Evolutionary conservation across 2,888 invertebrate species (phyloP).

Genomic region (Galeopsomyia nigrocyanea): DNA sequence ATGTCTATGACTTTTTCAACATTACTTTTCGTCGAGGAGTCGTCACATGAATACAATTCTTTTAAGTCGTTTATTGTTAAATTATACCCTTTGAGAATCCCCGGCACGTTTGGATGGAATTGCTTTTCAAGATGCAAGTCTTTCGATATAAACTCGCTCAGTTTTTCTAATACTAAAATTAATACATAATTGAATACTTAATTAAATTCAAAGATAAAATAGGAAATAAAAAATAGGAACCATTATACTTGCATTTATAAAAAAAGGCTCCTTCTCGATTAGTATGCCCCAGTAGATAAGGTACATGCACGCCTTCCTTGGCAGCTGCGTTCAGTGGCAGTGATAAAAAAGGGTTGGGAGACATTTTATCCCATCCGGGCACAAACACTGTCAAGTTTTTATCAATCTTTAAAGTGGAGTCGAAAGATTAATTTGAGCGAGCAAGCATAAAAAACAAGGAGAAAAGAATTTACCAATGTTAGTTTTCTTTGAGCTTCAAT

Average conservation of each 20-base stretch:
- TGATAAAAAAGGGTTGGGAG: conserved; percentile 54
- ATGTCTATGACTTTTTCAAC: conserved; percentile 48
- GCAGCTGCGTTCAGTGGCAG: conserved; percentile 39
- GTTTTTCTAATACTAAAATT: neutral
- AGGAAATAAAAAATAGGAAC: no score
- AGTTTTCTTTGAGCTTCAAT: conserved; percentile 44
- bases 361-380: conserved; percentile 51
- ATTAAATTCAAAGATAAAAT: no score
- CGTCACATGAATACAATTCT: conserved; percentile 54
- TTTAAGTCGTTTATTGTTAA: conserved; percentile 51
- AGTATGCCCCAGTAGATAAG: conserved; percentile 56
- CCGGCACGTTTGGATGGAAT: conserved; percentile 39
- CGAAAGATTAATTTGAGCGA: neutral
- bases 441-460: neutral
- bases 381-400: conserved; percentile 46
- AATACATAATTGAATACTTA: neutral
- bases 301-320: conserved; percentile 52
- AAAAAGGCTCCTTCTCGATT: conserved; percentile 52
- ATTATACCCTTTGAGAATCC: conserved; percentile 27
- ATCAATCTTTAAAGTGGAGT: conserved; percentile 44
- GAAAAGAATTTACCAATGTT: conserved; percentile 16
- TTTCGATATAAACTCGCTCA: no score
- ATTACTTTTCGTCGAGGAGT: conserved; percentile 44
- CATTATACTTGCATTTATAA: neutral
- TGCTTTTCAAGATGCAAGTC: neutral